Base-by-base conservation (phyloP, 2,113 vertebrate genomes). In the Lepidiolamprologus cunningtoni region DNA sequence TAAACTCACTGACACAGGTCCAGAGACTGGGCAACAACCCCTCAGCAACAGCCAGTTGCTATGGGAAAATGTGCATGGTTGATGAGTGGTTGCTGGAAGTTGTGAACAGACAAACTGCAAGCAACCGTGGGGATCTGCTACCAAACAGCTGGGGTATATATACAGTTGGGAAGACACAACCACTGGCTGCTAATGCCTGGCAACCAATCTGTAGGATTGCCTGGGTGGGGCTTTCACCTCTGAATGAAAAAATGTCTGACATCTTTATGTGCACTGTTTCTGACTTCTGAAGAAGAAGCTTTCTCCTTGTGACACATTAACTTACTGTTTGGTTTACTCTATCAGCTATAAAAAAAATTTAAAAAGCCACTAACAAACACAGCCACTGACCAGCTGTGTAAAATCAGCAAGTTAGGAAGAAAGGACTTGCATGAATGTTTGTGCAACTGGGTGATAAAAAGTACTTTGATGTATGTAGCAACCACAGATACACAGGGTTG, bases 361-460 rank as follows among this genome's bases (percentile, higher is more conserved):
- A 0, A 8, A 57, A 57, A 57, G 54, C 4, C 54, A 8, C 23
- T 57, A 57, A 57, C 13, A 9, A 58, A 58, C 55, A 58, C 13
- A 58, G 5, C 26, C 55, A 9, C 0, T 58, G 55, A 58, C 55
- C 55, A 31, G 55, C 7, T 57, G 23, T 57, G 7, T 26, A 28
- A 57, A 57, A 57, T 57, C 23, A 28, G 11, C 21, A 3, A 2
- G 12, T 57, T 28, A 57, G 0, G 0, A 55, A 26, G 21, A 26
- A 57, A 57, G 54, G 1, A 16, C 4, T 28, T 57, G 54, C 12
- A 57, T 57, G 4, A 3, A 26, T 26, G 0, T 57, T 57, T 57
- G 54, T 57, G 54, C 23, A 57, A 28, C 54, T 57, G 54, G 23
- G 4, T 57, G 54, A 57, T 8, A 28, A 57, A 57, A 57, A 16